These are phyloP conservation scores for Leucophenga varia DNA, from an alignment of 1,140 invertebrate species.

Conservation along the genomic window DNA sequence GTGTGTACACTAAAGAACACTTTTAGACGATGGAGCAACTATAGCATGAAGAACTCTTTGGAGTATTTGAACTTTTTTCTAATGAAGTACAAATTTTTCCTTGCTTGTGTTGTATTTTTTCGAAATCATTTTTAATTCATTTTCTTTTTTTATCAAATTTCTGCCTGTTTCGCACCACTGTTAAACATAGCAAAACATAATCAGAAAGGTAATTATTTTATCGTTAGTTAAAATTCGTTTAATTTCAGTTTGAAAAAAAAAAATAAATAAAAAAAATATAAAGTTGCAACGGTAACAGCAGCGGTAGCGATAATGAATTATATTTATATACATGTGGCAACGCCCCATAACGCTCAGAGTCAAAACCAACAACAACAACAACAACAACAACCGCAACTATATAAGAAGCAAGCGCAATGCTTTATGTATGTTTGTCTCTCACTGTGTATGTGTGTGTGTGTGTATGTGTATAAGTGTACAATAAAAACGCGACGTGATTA, in stretches of 20 bases:
- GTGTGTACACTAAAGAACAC: too few species aligned
- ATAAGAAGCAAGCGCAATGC: slow-evolving; percentile 11
- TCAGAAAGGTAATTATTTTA: slow-evolving; percentile 49
- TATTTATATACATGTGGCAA: slow-evolving; percentile 28
- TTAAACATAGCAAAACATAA: slow-evolving; percentile 33
- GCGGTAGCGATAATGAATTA: slow-evolving; percentile 33
- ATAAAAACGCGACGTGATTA: slow-evolving; percentile 35
- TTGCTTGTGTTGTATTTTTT: too few species aligned
- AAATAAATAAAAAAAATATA: slow-evolving; percentile 9
- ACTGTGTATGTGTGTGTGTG: too few species aligned
- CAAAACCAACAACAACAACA: slow-evolving; percentile 3
- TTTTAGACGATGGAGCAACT: too few species aligned
- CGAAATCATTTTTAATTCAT: too few species aligned
- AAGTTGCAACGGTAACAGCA: slow-evolving; percentile 8
- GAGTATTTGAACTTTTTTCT: too few species aligned
- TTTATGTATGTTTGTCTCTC: too few species aligned
- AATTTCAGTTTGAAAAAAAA: slow-evolving; percentile 33
- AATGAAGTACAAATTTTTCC: too few species aligned
- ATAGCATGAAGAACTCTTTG: background rate
- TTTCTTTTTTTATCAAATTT: too few species aligned
- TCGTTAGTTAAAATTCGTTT: slow-evolving; percentile 43
- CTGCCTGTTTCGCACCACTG: too few species aligned
- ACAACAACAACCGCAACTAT: background rate
- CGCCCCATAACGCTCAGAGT: background rate
- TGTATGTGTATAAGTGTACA: too few species aligned